Base-by-base conservation (phyloP, 1,140 invertebrate species). In the Rhizoglyphus robini region DNA sequence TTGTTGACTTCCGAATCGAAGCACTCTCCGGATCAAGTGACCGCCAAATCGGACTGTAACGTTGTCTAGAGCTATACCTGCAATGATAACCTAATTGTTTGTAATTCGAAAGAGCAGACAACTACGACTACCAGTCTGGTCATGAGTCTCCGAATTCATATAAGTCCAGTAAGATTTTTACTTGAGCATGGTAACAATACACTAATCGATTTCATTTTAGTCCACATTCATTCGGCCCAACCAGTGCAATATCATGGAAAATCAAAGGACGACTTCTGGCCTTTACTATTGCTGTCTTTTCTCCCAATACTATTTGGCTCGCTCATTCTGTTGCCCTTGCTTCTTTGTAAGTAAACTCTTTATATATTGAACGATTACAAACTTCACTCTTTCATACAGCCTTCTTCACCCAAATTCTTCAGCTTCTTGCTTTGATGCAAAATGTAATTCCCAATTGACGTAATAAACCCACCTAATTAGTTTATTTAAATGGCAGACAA, bases 221-320 rank as follows among this genome's bases (percentile, higher is more conserved):
- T 60, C 29, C 58, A 60, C 15, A 60, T 60, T 29, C 58, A 60
- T 46, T 60, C 58, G 15, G 32, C 58, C 15, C 30, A 60, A 32
- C 58, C 58, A 32, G 8, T 29, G 27, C 58, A 15, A 46, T 60
- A 60, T 46, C 27, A 60, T 27, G 2, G 2, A 2, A 15, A 60
- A 46, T 27, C 57, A 20, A 60, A 60, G 36, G 58, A 60, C 29
- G 32, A 60, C 13, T 60, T 32, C 29, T 29, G 15, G 2, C 58
- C 58, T 23, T 46, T 60, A 20, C 29, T 60, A 20, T 46, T 60
- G 27, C 27, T 60, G 2, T 1, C 58, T 20, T 60, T 60, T 29
- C 27, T 60, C 8, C 58, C 58, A 18, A 29, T 60, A 18, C 27
- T 60, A 20, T 60, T 54, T 54, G 51, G 51, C 15, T 54, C 51